Conservation (phyloP, 1,140 invertebrate genomes). For the Brachionus rotundiformis region DNA sequence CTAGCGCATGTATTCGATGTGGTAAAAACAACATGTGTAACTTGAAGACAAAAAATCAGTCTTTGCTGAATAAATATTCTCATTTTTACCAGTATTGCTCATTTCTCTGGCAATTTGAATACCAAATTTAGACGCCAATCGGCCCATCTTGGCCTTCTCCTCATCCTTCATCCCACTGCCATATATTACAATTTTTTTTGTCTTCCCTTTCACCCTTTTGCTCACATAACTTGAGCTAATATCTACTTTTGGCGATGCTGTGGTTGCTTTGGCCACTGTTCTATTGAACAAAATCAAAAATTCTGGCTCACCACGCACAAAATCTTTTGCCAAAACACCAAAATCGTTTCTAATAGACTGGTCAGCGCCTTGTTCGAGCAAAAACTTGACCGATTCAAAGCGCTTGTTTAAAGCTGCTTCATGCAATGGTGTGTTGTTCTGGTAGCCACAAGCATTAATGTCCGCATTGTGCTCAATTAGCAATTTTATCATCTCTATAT, state of each 20-base stretch:
- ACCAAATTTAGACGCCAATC: neutral
- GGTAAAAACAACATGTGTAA: conserved; percentile 38
- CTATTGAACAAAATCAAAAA: conserved; percentile 29
- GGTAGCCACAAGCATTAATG: conserved; percentile 52
- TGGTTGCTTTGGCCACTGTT: neutral
- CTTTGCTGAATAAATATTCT: too few species aligned
- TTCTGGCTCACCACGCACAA: neutral
- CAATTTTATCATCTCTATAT: conserved; percentile 46
- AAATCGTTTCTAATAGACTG: conserved; percentile 52
- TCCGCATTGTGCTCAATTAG: conserved; percentile 50
- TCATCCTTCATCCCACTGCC: conserved; percentile 49
- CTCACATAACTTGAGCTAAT: neutral
- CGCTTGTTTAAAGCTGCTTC: conserved; percentile 52
- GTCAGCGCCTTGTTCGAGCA: conserved; percentile 51
- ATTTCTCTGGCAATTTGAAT: conserved; percentile 37
- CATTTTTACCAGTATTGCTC: conserved; percentile 25
- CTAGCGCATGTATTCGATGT: neutral
- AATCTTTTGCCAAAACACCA: conserved; percentile 47
- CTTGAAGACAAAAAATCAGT: conserved; percentile 30
- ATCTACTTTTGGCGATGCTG: neutral
- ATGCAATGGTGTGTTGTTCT: conserved; percentile 53
- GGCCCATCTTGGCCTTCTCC: neutral
- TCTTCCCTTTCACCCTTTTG: neutral
- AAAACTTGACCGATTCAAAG: conserved; percentile 43
- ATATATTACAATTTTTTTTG: neutral